Base-by-base conservation (phyloP, 2,113 vertebrate species). In the Semicossyphus pulcher region DNA sequence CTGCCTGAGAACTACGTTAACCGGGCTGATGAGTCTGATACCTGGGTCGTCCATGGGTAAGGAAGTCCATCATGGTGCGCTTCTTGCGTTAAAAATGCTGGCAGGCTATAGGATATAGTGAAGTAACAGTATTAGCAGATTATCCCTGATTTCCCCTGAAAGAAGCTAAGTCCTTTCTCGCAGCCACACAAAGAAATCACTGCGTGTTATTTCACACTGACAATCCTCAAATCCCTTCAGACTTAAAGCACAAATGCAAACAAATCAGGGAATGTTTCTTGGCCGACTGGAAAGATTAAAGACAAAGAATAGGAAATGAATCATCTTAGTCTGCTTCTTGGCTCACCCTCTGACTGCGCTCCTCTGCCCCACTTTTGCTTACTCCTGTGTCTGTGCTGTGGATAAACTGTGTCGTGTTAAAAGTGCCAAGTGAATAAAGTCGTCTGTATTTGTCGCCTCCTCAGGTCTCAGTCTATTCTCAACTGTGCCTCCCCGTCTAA, bases 11-110 rank as follows among this genome's bases (percentile, higher is more conserved):
- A 99, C 70, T 99, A 99, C 65, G 96, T 99, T 72, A 96, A 87
- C 45, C 96, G 96, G 37, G 97, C 96, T 0, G 97, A 99, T 0
- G 98, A 99, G 41, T 98, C 96, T 0, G 96, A 97, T 68, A 99
- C 97, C 60, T 99, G 98, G 98, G 95, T 99, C 23, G 96, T 97
- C 60, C 97, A 99, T 0, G 95, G 97, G 98, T 99, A 81, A 90
- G 96, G 14, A 37, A 15, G 7, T 10, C 14, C 6, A 7, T 29
- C 12, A 28, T 23, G 21, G 23, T 49, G 4, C 47, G 1, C 4
- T 49, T 49, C 10, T 49, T 7, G 6, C 5, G 5, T 49, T 23
- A 12, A 51, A 11, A 14, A 23, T 51, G 16, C 14, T 41, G 25
- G 4, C 52, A 57, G n/a, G 21, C 21, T 10, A 10, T 39, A 7